These are phyloP conservation scores for Scaptomyza tumidula DNA, from an alignment of 2,888 invertebrate species.

Conservation along the genomic window DNA sequence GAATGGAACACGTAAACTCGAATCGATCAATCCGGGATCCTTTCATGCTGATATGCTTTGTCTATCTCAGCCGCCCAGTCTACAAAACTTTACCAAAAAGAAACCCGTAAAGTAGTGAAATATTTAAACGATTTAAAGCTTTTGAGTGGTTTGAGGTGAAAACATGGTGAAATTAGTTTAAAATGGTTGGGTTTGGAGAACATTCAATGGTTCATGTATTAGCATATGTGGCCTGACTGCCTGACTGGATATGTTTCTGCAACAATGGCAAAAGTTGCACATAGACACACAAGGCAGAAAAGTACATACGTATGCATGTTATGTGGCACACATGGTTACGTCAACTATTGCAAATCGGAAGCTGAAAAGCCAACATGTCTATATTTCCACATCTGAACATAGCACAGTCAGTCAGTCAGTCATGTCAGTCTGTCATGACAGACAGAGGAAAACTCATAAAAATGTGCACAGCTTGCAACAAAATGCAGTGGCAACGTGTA, in stretches of 20 bases:
- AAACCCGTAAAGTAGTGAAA: background rate
- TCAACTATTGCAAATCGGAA: conserved; percentile 74
- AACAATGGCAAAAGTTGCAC: conserved; percentile 56
- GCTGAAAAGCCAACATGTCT: conserved; percentile 78
- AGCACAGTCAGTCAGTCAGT: conserved; percentile 30
- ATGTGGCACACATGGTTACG: conserved; percentile 48
- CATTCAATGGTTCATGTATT: conserved; percentile 65
- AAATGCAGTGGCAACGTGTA: conserved; percentile 60
- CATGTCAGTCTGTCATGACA: conserved; percentile 26
- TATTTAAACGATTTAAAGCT: background rate
- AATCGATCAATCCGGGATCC: conserved; percentile 86
- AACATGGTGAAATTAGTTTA: conserved; percentile 52
- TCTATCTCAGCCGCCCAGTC: conserved; percentile 23
- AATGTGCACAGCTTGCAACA: conserved; percentile 75
- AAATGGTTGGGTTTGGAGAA: conserved; percentile 64
- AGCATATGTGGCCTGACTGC: conserved; percentile 67
- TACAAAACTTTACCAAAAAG: conserved; percentile 3
- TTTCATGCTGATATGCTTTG: conserved; percentile 34
- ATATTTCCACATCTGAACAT: conserved; percentile 72
- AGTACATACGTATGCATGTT: conserved; percentile 24
- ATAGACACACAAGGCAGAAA: conserved; percentile 21
- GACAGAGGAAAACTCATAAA: conserved; percentile 71
- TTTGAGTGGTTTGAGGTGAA: conserved; percentile 9
- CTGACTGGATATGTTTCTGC: conserved; percentile 56
- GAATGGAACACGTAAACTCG: conserved; percentile 91